A percentile compares a stretch with the other conserved stretches of the same genome.
phyloP scores from a whole-genome alignment of 2,888 invertebrate species.

The Rosalia funebris region DNA sequence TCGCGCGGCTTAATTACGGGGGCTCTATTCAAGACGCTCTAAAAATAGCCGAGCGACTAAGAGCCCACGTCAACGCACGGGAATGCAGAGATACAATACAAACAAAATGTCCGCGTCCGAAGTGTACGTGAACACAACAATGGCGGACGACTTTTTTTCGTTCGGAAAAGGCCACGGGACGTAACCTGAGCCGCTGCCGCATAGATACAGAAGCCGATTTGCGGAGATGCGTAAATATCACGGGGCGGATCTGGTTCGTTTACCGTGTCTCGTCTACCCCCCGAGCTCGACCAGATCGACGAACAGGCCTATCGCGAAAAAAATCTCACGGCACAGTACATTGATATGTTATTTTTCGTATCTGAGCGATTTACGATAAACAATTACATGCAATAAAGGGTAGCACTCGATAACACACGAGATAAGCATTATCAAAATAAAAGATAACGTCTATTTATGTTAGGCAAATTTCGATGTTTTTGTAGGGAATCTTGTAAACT shows the following conservation, averaged over 20 bases:
- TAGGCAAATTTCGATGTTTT: no score
- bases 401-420: no score
- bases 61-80: conserved; percentile 28
- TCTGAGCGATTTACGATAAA: no score
- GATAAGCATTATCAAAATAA: no score
- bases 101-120: conserved; percentile 28
- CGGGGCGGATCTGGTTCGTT: conserved; percentile 1
- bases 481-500: no score
- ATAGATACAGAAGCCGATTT: conserved; percentile 5
- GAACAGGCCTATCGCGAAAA: background rate
- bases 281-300: background rate
- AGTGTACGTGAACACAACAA: conserved; percentile 16
- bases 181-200: conserved; percentile 11
- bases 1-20: conserved; percentile 2
- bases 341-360: no score
- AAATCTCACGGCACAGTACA: no score
- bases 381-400: no score
- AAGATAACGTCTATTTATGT: no score
- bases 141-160: conserved; percentile 1
- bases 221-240: conserved; percentile 1
- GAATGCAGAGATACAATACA: conserved; percentile 24
- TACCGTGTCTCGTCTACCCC: no score
- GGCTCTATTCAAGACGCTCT: conserved; percentile 15
- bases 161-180: background rate
- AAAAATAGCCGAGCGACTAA: conserved; percentile 30